These are phyloP conservation scores for Drosophila teissieri DNA, from an alignment of 1,140 invertebrate species.

Conservation along the genomic window DNA sequence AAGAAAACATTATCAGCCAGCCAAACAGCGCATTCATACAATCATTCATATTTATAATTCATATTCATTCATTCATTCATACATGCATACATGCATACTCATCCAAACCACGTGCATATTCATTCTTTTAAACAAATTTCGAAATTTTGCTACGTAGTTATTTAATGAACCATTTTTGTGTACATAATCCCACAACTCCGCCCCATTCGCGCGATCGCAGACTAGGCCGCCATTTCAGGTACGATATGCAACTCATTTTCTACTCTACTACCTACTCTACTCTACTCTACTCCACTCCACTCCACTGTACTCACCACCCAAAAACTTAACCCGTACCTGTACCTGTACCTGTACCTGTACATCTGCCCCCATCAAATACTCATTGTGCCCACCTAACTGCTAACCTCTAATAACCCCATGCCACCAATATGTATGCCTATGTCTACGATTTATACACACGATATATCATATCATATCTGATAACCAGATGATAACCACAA, in stretches of 20 bases:
- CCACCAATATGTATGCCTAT: background rate
- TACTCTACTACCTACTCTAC: slow-evolving; percentile 69
- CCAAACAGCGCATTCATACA: slow-evolving; percentile 17
- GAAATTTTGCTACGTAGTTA: slow-evolving; percentile 83
- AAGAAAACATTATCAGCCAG: background rate
- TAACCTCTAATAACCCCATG: slow-evolving; percentile 12
- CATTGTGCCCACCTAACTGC: slow-evolving; percentile 35
- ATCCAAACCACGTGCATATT: slow-evolving; percentile 26
- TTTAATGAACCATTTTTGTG: slow-evolving; percentile 83
- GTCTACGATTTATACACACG: slow-evolving; percentile 16
- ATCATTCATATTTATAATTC: slow-evolving; percentile 46
- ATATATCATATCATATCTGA: slow-evolving; percentile 2
- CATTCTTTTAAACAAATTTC: slow-evolving; percentile 66
- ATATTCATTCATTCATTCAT: slow-evolving; percentile 8
- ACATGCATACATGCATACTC: slow-evolving; percentile 5
- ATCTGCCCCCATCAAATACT: slow-evolving; percentile 14
- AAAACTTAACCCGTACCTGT: slow-evolving; percentile 1
- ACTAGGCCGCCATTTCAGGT: slow-evolving; percentile 84
- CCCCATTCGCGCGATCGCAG: slow-evolving; percentile 81
- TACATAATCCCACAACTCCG: slow-evolving; percentile 83
- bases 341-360: slow-evolving; percentile 34
- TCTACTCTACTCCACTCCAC: slow-evolving; percentile 34
- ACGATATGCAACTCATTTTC: slow-evolving; percentile 83
- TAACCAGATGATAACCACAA: slow-evolving; percentile 31
- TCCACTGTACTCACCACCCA: slow-evolving; percentile 22